phyloP scores from a whole-genome alignment of 2,888 invertebrate species.

The Empis stercorea region DNA sequence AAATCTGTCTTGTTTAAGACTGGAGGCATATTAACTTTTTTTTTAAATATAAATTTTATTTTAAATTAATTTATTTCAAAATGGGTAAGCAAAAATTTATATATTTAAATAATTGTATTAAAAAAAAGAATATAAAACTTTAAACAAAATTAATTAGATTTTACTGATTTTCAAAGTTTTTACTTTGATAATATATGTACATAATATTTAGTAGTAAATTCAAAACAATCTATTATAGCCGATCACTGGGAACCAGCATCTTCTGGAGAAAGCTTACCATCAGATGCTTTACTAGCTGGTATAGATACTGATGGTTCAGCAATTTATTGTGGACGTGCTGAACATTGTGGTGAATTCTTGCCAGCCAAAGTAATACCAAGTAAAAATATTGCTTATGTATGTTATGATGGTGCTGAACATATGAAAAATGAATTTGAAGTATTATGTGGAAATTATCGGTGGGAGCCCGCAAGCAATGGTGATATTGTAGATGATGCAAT shows the following conservation, averaged over 20 bases:
- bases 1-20: too few relatives aligned
- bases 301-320: slow-evolving; percentile 55
- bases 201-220: too few relatives aligned
- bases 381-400: slow-evolving; percentile 49
- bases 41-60: too few relatives aligned
- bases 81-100: too few relatives aligned
- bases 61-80: too few relatives aligned
- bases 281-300: slow-evolving; percentile 45
- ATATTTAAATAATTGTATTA: too few relatives aligned
- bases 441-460: slow-evolving; percentile 46
- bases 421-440: slow-evolving; percentile 52
- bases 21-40: too few relatives aligned
- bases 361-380: slow-evolving; percentile 50
- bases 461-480: slow-evolving; percentile 50
- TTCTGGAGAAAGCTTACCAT: slow-evolving; percentile 17
- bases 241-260: slow-evolving; percentile 26
- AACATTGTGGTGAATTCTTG: slow-evolving; percentile 47
- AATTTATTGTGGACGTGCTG: slow-evolving; percentile 61
- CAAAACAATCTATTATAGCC: too few relatives aligned
- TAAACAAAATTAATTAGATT: too few relatives aligned
- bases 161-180: too few relatives aligned
- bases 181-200: too few relatives aligned
- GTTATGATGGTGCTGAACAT: slow-evolving; percentile 49
- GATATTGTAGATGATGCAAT: slow-evolving; percentile 39
- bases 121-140: too few relatives aligned